phyloP scores from a whole-genome alignment of 2,113 vertebrate genomes.

The Otocyon megalotis region DNA sequence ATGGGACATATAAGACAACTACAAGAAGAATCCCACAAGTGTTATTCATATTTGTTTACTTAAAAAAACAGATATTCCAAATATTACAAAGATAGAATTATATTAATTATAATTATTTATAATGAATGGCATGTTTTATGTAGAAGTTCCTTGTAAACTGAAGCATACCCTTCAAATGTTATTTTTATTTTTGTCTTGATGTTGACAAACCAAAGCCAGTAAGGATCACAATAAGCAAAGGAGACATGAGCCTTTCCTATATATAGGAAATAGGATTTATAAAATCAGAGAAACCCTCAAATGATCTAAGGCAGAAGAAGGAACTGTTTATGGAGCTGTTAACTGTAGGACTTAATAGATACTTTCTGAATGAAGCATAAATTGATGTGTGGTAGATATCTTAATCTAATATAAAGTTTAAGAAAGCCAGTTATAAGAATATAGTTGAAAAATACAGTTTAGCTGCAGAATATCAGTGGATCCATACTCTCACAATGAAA shows the following conservation, averaged over 20 bases:
- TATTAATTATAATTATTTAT: background rate
- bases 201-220: background rate
- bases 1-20: background rate
- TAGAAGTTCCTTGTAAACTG: background rate
- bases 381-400: background rate
- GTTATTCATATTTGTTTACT: background rate
- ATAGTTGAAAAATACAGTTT: background rate
- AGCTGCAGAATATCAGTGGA: background rate
- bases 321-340: background rate
- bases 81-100: background rate
- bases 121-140: background rate
- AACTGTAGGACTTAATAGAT: background rate
- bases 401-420: slow-evolving; percentile 21
- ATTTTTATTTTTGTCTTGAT: slow-evolving; percentile 53
- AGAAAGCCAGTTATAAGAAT: slow-evolving; percentile 20
- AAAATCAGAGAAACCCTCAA: background rate
- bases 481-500: background rate
- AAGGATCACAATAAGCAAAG: background rate
- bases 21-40: background rate
- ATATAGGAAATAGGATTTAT: background rate
- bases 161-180: background rate
- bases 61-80: background rate
- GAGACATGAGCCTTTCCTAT: background rate
- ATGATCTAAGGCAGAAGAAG: background rate
- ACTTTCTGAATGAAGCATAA: background rate